These are phyloP conservation scores for Paramisgurnus dabryanus DNA, from an alignment of 2,113 vertebrate species.

Conservation along the genomic window DNA sequence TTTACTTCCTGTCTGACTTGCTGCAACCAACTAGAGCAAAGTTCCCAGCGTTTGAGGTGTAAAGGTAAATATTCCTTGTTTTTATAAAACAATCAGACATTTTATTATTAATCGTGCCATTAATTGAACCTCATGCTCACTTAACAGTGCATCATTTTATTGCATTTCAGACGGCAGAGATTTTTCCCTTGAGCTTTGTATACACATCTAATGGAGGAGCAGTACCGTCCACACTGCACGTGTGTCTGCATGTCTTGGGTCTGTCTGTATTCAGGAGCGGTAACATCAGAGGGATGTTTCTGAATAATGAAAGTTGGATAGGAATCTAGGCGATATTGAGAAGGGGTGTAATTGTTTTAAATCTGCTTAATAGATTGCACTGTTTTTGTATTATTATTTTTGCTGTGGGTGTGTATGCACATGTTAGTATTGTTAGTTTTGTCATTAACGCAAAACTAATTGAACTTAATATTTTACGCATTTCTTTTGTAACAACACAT, in stretches of 20 bases:
- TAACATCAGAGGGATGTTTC: neutral
- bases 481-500: neutral
- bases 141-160: neutral
- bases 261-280: conserved; percentile 1
- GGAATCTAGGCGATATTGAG: conserved; percentile 1
- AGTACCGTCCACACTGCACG: conserved; percentile 21
- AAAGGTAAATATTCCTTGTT: conserved; percentile 46
- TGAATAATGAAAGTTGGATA: neutral
- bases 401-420: neutral
- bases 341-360: neutral
- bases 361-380: conserved; percentile 19
- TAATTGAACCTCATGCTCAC: neutral
- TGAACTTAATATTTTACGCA: conserved; percentile 10
- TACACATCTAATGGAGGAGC: conserved; percentile 1
- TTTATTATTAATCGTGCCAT: neutral
- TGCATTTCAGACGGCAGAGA: neutral
- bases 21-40: conserved; percentile 84
- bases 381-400: neutral
- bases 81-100: neutral
- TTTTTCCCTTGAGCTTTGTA: neutral
- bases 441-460: neutral
- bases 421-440: conserved; percentile 4
- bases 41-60: conserved; percentile 94
- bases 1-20: conserved; percentile 94
- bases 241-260: conserved; percentile 17